These are phyloP conservation scores for Carcharodon carcharias DNA, from an alignment of 2,797 vertebrate genomes.

Conservation along the genomic window DNA sequence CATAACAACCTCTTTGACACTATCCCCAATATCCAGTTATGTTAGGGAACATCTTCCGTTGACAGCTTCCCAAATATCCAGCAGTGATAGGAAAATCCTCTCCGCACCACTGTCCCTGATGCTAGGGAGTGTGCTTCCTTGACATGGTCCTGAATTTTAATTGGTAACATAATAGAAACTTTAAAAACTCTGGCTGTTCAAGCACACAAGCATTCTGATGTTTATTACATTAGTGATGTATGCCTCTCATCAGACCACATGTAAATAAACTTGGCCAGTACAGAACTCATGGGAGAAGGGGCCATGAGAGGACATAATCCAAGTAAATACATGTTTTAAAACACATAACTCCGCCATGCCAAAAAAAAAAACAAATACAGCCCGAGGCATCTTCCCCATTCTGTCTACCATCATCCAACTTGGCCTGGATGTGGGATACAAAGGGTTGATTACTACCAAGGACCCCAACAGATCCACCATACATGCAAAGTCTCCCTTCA, in stretches of 20 bases:
- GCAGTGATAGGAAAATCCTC: background rate
- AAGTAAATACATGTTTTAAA: background rate
- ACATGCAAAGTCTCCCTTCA: background rate
- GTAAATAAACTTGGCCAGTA: background rate
- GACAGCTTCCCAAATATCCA: background rate
- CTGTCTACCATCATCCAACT: background rate
- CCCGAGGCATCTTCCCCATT: background rate
- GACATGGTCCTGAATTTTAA: background rate
- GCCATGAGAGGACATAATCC: background rate
- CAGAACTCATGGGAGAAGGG: background rate
- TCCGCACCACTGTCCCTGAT: background rate
- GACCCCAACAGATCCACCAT: background rate
- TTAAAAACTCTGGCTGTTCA: background rate
- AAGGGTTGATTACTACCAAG: background rate
- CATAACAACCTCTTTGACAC: background rate
- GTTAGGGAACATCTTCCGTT: background rate
- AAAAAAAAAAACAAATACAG: background rate
- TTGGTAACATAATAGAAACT: background rate
- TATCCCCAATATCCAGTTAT: background rate
- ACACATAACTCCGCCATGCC: background rate
- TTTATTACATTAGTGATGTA: background rate
- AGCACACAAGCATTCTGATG: background rate
- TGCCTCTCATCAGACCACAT: background rate
- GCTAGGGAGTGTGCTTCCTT: background rate
- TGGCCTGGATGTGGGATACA: background rate